These are phyloP conservation scores for Eubucco bourcierii DNA, from an alignment of 2,113 vertebrate species.

Conservation along the genomic window DNA sequence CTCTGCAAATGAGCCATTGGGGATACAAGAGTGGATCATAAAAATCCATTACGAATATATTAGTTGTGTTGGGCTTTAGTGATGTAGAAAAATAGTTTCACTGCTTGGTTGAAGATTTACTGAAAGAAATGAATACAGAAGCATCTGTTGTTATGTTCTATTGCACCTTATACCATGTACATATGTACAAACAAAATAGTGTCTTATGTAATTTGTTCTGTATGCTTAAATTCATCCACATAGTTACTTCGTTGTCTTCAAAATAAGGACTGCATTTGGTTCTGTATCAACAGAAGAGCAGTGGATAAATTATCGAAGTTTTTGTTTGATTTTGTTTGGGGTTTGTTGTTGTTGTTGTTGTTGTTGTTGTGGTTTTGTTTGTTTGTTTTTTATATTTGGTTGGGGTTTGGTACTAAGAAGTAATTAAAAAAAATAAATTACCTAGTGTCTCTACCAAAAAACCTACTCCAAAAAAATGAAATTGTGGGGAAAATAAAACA, in stretches of 20 bases:
- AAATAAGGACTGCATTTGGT: background rate
- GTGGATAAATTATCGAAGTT: background rate
- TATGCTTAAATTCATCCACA: background rate
- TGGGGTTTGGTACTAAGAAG: background rate
- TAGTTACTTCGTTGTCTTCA: background rate
- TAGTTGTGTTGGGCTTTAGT: background rate
- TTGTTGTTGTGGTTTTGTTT: too few species aligned
- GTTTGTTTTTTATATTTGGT: background rate
- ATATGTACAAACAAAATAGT: background rate
- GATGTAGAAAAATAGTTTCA: background rate
- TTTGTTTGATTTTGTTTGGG: too few species aligned
- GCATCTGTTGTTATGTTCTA: background rate
- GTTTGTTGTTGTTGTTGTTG: too few species aligned
- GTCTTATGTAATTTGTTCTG: background rate
- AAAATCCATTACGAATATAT: constrained; percentile 25
- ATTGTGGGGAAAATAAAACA: background rate
- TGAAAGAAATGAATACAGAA: background rate
- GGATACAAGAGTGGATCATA: background rate
- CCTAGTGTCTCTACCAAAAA: background rate
- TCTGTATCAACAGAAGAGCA: background rate
- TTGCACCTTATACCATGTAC: background rate
- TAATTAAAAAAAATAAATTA: background rate
- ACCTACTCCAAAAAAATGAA: background rate
- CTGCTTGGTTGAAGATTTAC: background rate
- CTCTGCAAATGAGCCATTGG: constrained; percentile 13